phyloP scores from a whole-genome alignment of 2,888 invertebrate genomes.

The Dolichopus griseipennis region DNA sequence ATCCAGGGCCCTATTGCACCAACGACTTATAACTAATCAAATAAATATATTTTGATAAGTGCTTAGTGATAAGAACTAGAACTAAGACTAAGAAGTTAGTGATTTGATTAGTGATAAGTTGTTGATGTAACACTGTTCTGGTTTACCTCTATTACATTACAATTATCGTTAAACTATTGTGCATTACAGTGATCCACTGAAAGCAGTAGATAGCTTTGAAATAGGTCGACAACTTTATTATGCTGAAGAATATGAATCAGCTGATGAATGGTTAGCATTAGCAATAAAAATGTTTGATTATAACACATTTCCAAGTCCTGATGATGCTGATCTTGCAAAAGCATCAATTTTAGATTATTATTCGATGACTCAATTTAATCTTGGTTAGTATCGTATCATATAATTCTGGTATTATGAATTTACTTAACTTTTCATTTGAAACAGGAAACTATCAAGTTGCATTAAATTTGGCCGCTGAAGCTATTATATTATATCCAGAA shows the following conservation, averaged over 20 bases:
- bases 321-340: constrained; percentile 43
- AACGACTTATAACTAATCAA: too few species aligned
- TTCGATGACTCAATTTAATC: constrained; percentile 86
- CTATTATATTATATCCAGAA: background rate
- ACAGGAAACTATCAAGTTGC: background rate
- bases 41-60: too few species aligned
- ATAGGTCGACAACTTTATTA: constrained; percentile 30
- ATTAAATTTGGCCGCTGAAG: background rate
- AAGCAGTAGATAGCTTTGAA: constrained; percentile 28
- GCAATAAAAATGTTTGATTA: constrained; percentile 17
- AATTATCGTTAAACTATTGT: too few species aligned
- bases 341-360: constrained; percentile 89
- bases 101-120: too few species aligned
- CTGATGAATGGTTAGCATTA: constrained; percentile 30
- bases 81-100: too few species aligned
- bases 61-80: too few species aligned
- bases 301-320: constrained; percentile 28
- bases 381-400: constrained; percentile 49
- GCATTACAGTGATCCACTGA: constrained; percentile 45
- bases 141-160: too few species aligned
- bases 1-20: too few species aligned
- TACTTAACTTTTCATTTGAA: background rate
- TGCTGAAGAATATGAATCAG: constrained; percentile 28
- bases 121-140: too few species aligned
- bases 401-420: background rate